phyloP scores from a whole-genome alignment of 2,888 invertebrate genomes.

The Amiota mariae region DNA sequence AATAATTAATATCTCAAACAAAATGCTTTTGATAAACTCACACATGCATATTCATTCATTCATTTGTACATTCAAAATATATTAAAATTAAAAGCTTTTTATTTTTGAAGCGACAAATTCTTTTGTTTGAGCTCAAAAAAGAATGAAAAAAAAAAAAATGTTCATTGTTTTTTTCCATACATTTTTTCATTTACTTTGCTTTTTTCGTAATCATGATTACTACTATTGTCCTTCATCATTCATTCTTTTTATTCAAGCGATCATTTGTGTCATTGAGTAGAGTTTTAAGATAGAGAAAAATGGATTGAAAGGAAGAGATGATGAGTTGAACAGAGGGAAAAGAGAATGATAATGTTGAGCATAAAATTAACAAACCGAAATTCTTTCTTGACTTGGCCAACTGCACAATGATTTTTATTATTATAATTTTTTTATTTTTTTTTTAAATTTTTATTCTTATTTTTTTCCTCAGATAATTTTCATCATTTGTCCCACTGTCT shows the following conservation, averaged over 20 bases:
- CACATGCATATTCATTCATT: constrained; percentile 10
- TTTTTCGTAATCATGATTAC: constrained; percentile 49
- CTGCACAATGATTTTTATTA: neutral
- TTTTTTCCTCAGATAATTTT: neutral
- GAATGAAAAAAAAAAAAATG: constrained; percentile 13
- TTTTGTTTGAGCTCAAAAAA: neutral
- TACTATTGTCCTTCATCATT: constrained; percentile 61
- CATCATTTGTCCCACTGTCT: constrained; percentile 4
- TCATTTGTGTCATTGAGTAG: constrained; percentile 44
- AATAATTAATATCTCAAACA: constrained; percentile 70
- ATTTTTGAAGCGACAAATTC: neutral
- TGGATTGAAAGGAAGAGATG: neutral
- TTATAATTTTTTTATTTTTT: neutral
- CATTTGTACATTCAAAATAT: too few species aligned
- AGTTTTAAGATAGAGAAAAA: neutral
- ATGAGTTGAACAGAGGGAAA: neutral
- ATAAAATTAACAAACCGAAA: constrained; percentile 34
- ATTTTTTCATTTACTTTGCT: constrained; percentile 22
- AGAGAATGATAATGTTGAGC: constrained; percentile 9
- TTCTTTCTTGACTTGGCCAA: neutral
- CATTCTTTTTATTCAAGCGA: constrained; percentile 33
- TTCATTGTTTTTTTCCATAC: constrained; percentile 52
- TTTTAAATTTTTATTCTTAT: too few species aligned
- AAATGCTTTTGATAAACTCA: constrained; percentile 8
- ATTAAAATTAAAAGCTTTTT: constrained; percentile 12